Percentiles rank a stretch among this genome's conserved stretches.
Conservation (phyloP, 2,113 vertebrate genomes). For the Tachycineta bicolor region DNA sequence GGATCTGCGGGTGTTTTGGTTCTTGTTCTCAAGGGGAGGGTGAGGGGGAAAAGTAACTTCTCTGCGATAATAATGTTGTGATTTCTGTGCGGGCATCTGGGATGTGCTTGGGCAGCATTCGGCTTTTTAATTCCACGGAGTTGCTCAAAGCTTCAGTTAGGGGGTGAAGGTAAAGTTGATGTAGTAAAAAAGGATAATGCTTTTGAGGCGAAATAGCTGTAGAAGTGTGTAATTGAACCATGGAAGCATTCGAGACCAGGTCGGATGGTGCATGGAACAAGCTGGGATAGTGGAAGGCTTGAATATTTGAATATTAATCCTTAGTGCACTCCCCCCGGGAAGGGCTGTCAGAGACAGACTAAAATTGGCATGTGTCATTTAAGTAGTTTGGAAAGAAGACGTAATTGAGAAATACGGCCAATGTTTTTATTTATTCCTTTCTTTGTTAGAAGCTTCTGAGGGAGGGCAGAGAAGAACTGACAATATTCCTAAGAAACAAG, state of each 20-base stretch:
- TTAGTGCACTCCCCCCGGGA: no score
- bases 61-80: fast-evolving
- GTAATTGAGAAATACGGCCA: neutral
- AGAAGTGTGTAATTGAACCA: fast-evolving
- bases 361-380: neutral
- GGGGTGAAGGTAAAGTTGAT: neutral
- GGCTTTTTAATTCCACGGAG: neutral
- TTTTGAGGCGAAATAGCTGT: neutral
- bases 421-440: neutral
- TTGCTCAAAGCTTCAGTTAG: neutral
- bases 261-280: neutral
- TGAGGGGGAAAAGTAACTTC: fast-evolving
- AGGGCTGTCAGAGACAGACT: neutral
- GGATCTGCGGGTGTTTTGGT: fast-evolving
- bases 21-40: neutral
- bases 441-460: neutral
- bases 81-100: fast-evolving
- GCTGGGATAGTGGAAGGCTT: neutral
- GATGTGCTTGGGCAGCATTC: fast-evolving
- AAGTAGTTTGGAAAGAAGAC: neutral
- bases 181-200: neutral
- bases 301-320: neutral
- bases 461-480: neutral
- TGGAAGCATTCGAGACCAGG: neutral
- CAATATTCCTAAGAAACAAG: neutral